Evolutionary conservation across 2,888 invertebrate genomes (phyloP).

Genomic region (Lathronympha strigana): DNA sequence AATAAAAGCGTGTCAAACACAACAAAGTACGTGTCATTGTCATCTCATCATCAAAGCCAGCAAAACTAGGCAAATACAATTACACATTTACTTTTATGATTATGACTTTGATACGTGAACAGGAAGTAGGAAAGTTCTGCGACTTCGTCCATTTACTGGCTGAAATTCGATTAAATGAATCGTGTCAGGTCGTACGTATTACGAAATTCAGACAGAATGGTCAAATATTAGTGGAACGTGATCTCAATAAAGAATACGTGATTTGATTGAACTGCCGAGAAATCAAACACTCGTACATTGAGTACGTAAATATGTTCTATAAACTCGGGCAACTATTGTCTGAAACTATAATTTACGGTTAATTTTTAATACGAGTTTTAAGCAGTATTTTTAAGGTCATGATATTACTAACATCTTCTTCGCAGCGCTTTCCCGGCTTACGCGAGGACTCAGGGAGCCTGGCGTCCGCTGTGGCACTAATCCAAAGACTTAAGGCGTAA

Average conservation of each 20-base stretch:
- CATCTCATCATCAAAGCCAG: no score
- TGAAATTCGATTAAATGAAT: conserved; percentile 37
- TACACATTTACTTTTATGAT: conserved; percentile 26
- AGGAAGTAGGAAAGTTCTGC: conserved; percentile 15
- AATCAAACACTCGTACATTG: conserved; percentile 4
- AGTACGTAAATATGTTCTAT: background rate
- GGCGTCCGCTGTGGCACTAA: no score
- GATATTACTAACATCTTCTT: no score
- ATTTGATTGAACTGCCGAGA: conserved; percentile 1
- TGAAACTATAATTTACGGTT: no score
- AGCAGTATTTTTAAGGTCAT: no score
- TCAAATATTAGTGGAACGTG: conserved; percentile 38
- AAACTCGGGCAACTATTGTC: no score
- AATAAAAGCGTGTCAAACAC: no score
- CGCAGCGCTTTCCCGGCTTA: no score
- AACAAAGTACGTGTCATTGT: no score
- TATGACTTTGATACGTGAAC: conserved; percentile 12
- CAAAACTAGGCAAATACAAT: background rate
- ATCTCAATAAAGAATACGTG: conserved; percentile 24
- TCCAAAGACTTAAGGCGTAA: no score
- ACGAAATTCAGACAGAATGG: conserved; percentile 30
- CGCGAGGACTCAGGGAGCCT: no score
- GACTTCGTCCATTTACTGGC: conserved; percentile 32
- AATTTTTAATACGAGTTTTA: no score
- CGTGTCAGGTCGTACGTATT: conserved; percentile 37